Conservation (phyloP, 1,140 invertebrate genomes). For the Chymomyza costata region DNA sequence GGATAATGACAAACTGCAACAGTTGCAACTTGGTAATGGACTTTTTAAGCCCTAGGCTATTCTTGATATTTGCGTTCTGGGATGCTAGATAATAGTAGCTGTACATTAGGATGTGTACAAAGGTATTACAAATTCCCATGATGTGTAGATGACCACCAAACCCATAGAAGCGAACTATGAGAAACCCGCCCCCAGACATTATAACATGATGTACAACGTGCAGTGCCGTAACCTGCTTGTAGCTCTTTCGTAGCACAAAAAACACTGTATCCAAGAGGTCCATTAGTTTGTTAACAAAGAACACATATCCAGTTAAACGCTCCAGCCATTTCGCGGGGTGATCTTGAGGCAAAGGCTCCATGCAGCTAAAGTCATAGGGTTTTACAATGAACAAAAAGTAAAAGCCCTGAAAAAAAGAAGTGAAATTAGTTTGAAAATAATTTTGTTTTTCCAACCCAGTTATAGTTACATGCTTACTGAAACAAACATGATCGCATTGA, state of each 20-base stretch:
- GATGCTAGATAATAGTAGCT: constrained; percentile 83
- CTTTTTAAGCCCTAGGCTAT: constrained; percentile 87
- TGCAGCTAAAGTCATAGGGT: constrained; percentile 26
- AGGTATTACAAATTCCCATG: constrained; percentile 83
- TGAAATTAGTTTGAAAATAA: too few species aligned
- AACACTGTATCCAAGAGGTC: constrained; percentile 48
- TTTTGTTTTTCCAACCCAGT: too few species aligned
- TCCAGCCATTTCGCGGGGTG: constrained; percentile 30
- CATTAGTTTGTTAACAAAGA: constrained; percentile 39
- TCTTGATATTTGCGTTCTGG: constrained; percentile 79
- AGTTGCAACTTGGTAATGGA: constrained; percentile 86
- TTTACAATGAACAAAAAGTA: constrained; percentile 7
- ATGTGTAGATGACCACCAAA: constrained; percentile 82
- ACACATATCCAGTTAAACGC: constrained; percentile 18
- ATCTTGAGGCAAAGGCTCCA: constrained; percentile 21
- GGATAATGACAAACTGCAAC: constrained; percentile 84
- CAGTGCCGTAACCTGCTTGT: constrained; percentile 39
- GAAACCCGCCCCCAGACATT: constrained; percentile 20
- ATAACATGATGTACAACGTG: constrained; percentile 78
- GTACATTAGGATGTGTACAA: constrained; percentile 88
- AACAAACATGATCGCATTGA: too few species aligned
- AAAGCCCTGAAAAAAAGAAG: not conserved
- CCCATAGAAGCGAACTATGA: constrained; percentile 10
- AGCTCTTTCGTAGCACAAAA: constrained; percentile 48
- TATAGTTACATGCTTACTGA: too few species aligned